A percentile compares a stretch with the other conserved stretches of the same genome.
These are phyloP conservation scores for Rynchops niger DNA, from an alignment of 2,113 vertebrate species.

Conservation along the genomic window DNA sequence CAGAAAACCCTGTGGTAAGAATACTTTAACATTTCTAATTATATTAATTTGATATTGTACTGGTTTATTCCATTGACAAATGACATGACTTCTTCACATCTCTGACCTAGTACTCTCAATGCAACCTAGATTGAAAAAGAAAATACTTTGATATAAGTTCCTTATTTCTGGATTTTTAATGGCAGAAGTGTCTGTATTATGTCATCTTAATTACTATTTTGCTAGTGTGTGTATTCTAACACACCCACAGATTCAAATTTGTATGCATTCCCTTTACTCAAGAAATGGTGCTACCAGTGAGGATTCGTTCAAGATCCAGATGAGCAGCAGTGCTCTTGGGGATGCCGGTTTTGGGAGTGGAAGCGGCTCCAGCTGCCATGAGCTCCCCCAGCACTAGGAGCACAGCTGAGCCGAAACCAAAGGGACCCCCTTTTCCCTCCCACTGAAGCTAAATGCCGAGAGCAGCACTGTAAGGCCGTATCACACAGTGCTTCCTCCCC, in stretches of 20 bases:
- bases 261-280: background rate
- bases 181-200: background rate
- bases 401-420: background rate
- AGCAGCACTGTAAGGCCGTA: background rate
- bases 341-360: background rate
- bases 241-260: background rate
- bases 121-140: background rate
- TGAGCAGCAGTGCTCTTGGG: background rate
- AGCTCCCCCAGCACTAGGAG: background rate
- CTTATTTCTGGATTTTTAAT: background rate
- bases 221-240: background rate
- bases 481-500: background rate
- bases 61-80: background rate
- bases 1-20: constrained; percentile 74
- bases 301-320: background rate
- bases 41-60: background rate
- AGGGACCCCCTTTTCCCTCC: background rate
- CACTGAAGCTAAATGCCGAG: background rate
- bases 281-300: background rate
- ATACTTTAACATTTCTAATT: constrained; percentile 15
- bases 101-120: background rate
- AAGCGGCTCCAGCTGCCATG: background rate
- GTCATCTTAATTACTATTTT: background rate
- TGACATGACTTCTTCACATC: background rate
- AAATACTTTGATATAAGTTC: background rate